A percentile compares a stretch with the other conserved stretches of the same genome.
Evolutionary conservation across 2,888 invertebrate species (phyloP).

Genomic region (Eupelmus urozonus): DNA sequence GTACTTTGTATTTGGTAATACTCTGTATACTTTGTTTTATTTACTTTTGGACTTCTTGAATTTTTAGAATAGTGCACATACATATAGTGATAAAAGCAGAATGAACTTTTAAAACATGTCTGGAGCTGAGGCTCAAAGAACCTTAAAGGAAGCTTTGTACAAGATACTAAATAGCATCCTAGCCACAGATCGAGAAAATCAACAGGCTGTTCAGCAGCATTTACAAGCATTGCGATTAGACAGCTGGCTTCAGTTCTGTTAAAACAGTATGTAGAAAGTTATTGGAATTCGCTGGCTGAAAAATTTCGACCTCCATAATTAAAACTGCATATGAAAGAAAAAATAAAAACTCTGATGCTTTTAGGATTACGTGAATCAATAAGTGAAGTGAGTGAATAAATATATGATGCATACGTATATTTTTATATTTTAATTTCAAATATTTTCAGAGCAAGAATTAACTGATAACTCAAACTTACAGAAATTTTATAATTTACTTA

Average conservation of each 20-base stretch:
- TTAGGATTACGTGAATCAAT: conserved; percentile 83
- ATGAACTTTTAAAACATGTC: conserved; percentile 36
- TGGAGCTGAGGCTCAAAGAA: conserved; percentile 70
- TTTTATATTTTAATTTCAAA: too few relatives aligned
- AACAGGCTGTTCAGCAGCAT: conserved; percentile 82
- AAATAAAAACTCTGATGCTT: conserved; percentile 82
- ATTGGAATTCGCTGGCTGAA: conserved; percentile 82
- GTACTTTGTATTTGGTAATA: too few relatives aligned
- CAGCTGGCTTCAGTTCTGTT: conserved; percentile 86
- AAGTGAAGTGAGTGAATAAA: conserved; percentile 82
- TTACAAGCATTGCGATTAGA: conserved; percentile 83
- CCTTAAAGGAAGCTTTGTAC: conserved; percentile 82
- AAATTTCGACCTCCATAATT: conserved; percentile 80
- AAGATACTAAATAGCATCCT: conserved; percentile 83
- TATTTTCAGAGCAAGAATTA: not conserved
- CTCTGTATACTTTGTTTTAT: too few relatives aligned
- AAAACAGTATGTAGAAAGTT: conserved; percentile 85
- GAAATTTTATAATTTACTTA: not conserved
- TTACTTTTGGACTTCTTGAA: too few relatives aligned
- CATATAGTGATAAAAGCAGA: too few relatives aligned
- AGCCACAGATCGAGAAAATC: conserved; percentile 80
- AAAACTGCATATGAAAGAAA: conserved; percentile 80
- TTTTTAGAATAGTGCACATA: too few relatives aligned
- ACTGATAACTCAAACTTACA: not conserved
- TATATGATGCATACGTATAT: not conserved